Evolutionary conservation across 2,113 vertebrate species (phyloP).

Genomic region (Pterocles orientalis): DNA sequence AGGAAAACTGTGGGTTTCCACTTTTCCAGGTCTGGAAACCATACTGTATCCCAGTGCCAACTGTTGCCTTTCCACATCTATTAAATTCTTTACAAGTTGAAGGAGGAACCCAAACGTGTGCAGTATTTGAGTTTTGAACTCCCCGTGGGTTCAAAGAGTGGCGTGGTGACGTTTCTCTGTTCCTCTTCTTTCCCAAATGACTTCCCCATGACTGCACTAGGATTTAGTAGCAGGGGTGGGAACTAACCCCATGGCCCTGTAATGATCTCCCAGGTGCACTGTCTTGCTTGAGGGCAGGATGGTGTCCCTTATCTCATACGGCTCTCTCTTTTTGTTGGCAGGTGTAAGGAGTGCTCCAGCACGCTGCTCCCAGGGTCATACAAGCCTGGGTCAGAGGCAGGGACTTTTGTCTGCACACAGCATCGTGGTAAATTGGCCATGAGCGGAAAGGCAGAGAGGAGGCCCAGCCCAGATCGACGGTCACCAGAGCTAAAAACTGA

Average conservation of each 20-base stretch:
- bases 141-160: background rate
- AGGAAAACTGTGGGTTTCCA: background rate
- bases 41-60: background rate
- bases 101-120: background rate
- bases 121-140: background rate
- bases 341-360: slow-evolving; percentile 91
- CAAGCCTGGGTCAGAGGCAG: slow-evolving; percentile 77
- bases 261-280: background rate
- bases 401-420: slow-evolving; percentile 87
- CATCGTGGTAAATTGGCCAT: slow-evolving; percentile 76
- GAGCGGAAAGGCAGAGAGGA: slow-evolving; percentile 63
- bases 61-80: background rate
- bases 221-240: background rate
- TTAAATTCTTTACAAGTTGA: background rate
- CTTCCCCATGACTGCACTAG: background rate
- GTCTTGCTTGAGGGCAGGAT: background rate
- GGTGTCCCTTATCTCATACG: background rate
- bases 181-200: background rate
- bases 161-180: background rate
- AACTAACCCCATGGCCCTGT: background rate
- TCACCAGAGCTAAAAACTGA: slow-evolving; percentile 16
- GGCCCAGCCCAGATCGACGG: slow-evolving; percentile 54
- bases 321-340: slow-evolving; percentile 56
- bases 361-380: slow-evolving; percentile 92
- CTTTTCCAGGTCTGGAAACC: background rate